phyloP scores from a whole-genome alignment of 2,888 invertebrate genomes.

The Polylopha cassiicola region DNA sequence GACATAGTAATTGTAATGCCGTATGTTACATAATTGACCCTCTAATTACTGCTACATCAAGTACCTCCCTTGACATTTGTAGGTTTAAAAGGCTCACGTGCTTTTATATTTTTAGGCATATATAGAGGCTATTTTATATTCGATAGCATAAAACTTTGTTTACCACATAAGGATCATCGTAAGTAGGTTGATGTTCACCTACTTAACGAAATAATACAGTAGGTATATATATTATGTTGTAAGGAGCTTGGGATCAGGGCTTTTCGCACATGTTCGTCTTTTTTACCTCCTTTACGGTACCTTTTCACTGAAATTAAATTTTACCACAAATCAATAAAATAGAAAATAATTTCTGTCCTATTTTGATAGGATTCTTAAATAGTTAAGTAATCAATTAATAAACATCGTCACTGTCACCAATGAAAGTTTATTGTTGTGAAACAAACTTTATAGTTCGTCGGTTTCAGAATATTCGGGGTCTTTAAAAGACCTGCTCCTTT shows the following conservation, averaged over 20 bases:
- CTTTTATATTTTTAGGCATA: no score
- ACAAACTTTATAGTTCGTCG: conserved; percentile 26
- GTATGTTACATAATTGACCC: conserved; percentile 50
- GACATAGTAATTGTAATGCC: conserved; percentile 22
- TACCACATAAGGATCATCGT: no score
- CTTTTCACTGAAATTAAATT: conserved; percentile 16
- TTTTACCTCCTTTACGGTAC: conserved; percentile 11
- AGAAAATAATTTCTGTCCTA: no score
- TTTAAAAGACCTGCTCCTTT: conserved; percentile 12
- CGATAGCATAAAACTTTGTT: conserved; percentile 18
- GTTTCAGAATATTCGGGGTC: conserved; percentile 11
- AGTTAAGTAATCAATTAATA: no score
- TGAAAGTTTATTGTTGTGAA: conserved; percentile 34
- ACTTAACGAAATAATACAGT: no score
- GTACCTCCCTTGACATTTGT: conserved; percentile 18
- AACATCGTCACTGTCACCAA: conserved; percentile 36
- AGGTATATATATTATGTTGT: no score
- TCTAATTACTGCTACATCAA: conserved; percentile 48
- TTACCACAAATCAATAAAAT: conserved; percentile 16
- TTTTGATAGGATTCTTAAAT: no score
- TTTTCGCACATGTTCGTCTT: no score
- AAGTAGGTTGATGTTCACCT: no score
- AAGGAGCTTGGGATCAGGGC: no score
- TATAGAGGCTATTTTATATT: no score
- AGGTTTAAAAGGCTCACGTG: conserved; percentile 28